These are phyloP conservation scores for Pelodiscus sinensis DNA, from an alignment of 2,113 vertebrate species.

Conservation along the genomic window DNA sequence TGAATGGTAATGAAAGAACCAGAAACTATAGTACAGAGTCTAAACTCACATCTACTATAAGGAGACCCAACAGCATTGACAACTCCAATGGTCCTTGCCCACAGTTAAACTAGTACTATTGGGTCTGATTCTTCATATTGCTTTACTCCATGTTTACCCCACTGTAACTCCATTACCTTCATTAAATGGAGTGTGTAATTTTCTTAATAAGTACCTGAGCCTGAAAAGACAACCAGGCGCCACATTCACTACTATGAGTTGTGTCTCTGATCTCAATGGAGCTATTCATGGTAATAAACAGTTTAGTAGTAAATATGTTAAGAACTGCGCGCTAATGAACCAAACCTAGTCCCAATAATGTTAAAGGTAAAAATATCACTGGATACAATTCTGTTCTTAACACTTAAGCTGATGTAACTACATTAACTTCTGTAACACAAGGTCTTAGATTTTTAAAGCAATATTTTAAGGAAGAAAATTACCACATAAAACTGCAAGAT, in stretches of 20 bases:
- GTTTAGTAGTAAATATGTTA: not conserved
- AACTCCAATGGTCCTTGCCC: not conserved
- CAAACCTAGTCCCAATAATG: not conserved
- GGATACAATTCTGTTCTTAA: not conserved
- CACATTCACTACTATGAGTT: not conserved
- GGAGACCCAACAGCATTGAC: not conserved
- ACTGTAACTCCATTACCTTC: constrained; percentile 38
- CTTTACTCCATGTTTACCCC: constrained; percentile 12
- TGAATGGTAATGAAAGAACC: constrained; percentile 22
- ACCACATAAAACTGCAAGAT: not conserved
- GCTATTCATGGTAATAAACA: not conserved
- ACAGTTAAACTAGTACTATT: not conserved
- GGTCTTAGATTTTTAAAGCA: not conserved
- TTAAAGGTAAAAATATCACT: not conserved
- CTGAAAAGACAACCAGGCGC: not conserved
- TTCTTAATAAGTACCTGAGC: constrained; percentile 13
- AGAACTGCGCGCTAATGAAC: not conserved
- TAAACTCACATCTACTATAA: constrained; percentile 19
- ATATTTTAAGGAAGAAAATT: not conserved
- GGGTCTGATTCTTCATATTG: not conserved
- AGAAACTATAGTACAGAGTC: not conserved
- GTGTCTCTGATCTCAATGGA: constrained; percentile 13
- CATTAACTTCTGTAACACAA: not conserved
- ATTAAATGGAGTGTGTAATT: constrained; percentile 37
- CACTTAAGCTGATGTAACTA: not conserved